Conservation (phyloP, 2,888 invertebrate genomes). For the Tenthredo livida region DNA sequence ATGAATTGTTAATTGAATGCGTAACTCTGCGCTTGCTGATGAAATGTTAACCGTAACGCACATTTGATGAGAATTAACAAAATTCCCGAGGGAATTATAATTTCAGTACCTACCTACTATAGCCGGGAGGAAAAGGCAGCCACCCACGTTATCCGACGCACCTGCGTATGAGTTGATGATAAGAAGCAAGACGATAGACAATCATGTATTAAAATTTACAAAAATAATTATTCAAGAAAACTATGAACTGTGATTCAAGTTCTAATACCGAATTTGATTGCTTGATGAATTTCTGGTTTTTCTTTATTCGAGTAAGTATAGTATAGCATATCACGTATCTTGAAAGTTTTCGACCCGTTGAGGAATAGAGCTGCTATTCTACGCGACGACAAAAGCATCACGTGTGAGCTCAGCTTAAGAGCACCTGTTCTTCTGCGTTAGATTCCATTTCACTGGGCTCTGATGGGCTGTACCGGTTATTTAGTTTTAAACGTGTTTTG, state of each 20-base stretch:
- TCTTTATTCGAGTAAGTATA: not conserved
- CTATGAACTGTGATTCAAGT: not conserved
- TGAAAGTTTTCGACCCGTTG: not conserved
- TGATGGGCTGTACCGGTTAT: conserved; percentile 47
- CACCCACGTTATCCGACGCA: not conserved
- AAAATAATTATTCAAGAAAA: not conserved
- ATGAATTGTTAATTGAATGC: conserved; percentile 37
- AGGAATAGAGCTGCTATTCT: conserved; percentile 42
- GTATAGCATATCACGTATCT: not conserved
- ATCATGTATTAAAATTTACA: not conserved
- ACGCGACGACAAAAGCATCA: conserved; percentile 33
- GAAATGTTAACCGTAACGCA: conserved; percentile 9
- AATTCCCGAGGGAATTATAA: not conserved
- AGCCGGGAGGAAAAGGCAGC: not conserved
- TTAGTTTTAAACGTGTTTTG: conserved; percentile 45
- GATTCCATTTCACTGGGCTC: conserved; percentile 46
- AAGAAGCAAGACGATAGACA: not conserved
- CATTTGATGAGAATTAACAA: conserved; percentile 28
- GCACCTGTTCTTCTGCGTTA: conserved; percentile 50
- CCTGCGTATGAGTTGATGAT: not conserved
- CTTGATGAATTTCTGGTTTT: not conserved
- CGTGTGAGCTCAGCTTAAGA: conserved; percentile 46
- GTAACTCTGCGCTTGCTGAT: not conserved
- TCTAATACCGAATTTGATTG: not conserved
- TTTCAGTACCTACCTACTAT: not conserved